phyloP scores from a whole-genome alignment of 1,140 invertebrate genomes.

The Leptinotarsa defecta region DNA sequence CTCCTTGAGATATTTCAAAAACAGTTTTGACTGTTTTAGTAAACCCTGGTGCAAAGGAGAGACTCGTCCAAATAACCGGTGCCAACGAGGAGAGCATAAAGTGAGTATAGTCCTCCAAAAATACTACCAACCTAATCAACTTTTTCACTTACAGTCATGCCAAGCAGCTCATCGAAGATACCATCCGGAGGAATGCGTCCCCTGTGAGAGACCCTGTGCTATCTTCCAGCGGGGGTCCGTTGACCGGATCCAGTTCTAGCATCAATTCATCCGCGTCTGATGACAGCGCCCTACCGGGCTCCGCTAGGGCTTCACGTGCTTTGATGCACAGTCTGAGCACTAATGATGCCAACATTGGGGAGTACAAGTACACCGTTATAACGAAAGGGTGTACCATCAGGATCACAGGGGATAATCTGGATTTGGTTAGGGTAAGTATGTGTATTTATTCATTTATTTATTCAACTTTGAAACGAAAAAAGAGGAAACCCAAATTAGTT shows the following conservation, averaged over 20 bases:
- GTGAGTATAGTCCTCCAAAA: constrained; percentile 62
- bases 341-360: constrained; percentile 80
- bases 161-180: constrained; percentile 89
- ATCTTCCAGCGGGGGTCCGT: constrained; percentile 60
- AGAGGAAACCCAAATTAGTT: too few relatives aligned
- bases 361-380: constrained; percentile 85
- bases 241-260: constrained; percentile 67
- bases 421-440: constrained; percentile 75
- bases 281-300: constrained; percentile 61
- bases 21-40: constrained; percentile 65
- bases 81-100: constrained; percentile 88
- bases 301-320: constrained; percentile 58
- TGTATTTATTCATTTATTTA: background rate
- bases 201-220: constrained; percentile 70
- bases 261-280: constrained; percentile 78
- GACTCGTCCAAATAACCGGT: constrained; percentile 90
- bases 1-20: background rate
- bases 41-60: constrained; percentile 87
- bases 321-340: constrained; percentile 80
- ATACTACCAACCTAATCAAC: background rate
- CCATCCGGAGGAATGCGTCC: constrained; percentile 88
- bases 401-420: constrained; percentile 81
- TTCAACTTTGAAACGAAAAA: too few relatives aligned
- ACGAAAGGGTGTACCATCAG: constrained; percentile 79
- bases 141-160: constrained; percentile 68